Base-by-base conservation (phyloP, 2,113 vertebrate genomes). In the Polypterus bichir region DNA sequence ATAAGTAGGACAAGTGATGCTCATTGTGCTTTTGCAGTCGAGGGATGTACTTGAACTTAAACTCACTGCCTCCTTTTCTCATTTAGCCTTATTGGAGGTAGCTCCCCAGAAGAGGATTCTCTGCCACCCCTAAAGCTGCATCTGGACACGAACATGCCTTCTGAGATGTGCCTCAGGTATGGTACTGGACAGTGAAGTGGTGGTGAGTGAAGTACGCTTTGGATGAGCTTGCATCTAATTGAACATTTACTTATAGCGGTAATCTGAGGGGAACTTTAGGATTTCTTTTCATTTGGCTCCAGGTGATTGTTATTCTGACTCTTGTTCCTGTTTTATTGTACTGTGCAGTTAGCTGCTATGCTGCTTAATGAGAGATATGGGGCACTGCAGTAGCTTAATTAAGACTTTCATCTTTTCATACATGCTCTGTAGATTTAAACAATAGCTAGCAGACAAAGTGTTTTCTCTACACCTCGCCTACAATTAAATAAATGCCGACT, bases 91-190 rank as follows among this genome's bases (percentile, higher is more conserved):
- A 70, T 76, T 80, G 72, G 75, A 79, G 73, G 51, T 4, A 62
- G 69, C 73, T 68, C 67, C 65, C 63, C 71, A 71, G 70, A 72
- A 63, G 70, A 74, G 75, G 76, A 76, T 70, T 66, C 72, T 54
- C 57, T 67, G 64, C 68, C 73, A 68, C 68, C 66, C 70, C 68
- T 68, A 64, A 65, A 66, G 71, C 70, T 55, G 61, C 49, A 75
- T 53, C 59, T 71, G 70, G 78, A 74, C 61, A 78, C 80, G 82
- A 92, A 73, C 74, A 97, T 96, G 93, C 92, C 92, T 59, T 93
- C 93, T 73, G 92, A 94, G 83, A 87, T 83, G 73, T 83, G 86
- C 79, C 82, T 89, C 77, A 92, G 92, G 91, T 97, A 88, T 49
- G 68, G 70, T 76, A 69, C 46, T 63, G 55, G 9, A 55, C 51